Base-by-base conservation (phyloP, 2,113 vertebrate species). In the Barnardius zonarius region DNA sequence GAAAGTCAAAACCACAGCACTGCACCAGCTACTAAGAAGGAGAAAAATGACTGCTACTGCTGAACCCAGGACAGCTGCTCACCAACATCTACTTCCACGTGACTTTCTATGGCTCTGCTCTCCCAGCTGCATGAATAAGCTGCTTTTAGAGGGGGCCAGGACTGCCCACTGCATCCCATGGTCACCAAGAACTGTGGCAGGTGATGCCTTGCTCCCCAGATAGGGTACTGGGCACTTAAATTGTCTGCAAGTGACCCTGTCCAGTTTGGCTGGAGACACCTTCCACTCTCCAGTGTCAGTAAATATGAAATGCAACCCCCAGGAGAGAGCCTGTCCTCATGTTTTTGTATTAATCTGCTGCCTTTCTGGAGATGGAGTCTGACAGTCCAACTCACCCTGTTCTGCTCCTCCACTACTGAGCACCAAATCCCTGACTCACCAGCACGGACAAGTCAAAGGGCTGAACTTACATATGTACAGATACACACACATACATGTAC, bases 391-490 rank as follows among this genome's bases (percentile, higher is more conserved):
- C 20, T 55, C 54, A 63, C 25, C 8, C 30, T 46, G 12, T n/a
- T 76, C 35, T 88, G 19, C 13, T 83, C 6, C 62, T 57, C 31
- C 27, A 25, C 23, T n/a, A 7, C 1, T 15, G 64, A 78, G 44
- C 10, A 43, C 48, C 57, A 49, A 20, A 49, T 33, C 62, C 25
- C 59, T 13, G 41, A 22, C 7, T 51, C 23, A 51, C 8, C 25
- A 76, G 27, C 62, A 37, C 0, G 1, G 39, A 15, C 63, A 54
- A 51, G 10, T 49, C 52, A 67, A 85, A 90, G 67, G 31, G 57
- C 44, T 31, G 28, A 73, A 24, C 2, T 49, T 70, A 4, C 1
- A 2, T 18, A 28, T 4, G 3, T 7, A 39, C 17, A 6, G 28
- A 23, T 9, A 57, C 31, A 73, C 1, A 10, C 5, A 14, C 25